Percentiles rank a stretch among this genome's conserved stretches.
Conservation (phyloP, 2,113 vertebrate species). For the Edolisoma coerulescens region DNA sequence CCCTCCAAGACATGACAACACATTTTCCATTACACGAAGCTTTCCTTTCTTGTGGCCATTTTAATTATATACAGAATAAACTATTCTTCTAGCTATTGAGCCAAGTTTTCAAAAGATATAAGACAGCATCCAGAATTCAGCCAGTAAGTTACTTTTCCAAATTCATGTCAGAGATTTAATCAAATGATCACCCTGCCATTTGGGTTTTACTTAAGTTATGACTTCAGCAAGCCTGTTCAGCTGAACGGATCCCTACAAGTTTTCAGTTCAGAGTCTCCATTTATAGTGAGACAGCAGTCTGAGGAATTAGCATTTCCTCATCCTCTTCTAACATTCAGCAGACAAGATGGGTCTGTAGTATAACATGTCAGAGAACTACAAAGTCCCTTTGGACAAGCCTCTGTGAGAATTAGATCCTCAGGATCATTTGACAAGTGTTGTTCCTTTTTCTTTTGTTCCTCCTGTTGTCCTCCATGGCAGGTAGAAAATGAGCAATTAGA, state of each 20-base stretch:
- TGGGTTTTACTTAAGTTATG: background rate
- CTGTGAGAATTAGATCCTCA: slow-evolving; percentile 37
- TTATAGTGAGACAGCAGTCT: background rate
- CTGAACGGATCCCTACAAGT: background rate
- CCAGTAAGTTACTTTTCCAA: background rate
- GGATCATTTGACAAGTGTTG: slow-evolving; percentile 56
- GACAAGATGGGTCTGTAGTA: slow-evolving; percentile 10
- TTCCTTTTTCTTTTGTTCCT: slow-evolving; percentile 52
- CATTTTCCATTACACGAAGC: slow-evolving; percentile 3
- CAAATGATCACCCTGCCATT: background rate
- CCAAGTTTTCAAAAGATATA: background rate
- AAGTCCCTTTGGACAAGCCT: background rate
- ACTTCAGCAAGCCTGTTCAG: background rate
- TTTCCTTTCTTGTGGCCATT: background rate
- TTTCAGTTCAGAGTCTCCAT: background rate
- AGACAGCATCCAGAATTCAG: background rate
- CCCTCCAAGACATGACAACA: background rate
- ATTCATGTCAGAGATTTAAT: background rate
- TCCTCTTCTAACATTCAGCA: background rate
- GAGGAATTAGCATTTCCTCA: background rate
- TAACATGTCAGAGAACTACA: slow-evolving; percentile 43
- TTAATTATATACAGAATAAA: slow-evolving; percentile 15
- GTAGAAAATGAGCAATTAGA: slow-evolving; percentile 69
- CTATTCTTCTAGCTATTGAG: background rate
- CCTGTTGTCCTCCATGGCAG: slow-evolving; percentile 53